A percentile compares a stretch with the other conserved stretches of the same genome.
These are phyloP conservation scores for Trissonchulus sp. DNA, from an alignment of 2,888 invertebrate species.

Conservation along the genomic window DNA sequence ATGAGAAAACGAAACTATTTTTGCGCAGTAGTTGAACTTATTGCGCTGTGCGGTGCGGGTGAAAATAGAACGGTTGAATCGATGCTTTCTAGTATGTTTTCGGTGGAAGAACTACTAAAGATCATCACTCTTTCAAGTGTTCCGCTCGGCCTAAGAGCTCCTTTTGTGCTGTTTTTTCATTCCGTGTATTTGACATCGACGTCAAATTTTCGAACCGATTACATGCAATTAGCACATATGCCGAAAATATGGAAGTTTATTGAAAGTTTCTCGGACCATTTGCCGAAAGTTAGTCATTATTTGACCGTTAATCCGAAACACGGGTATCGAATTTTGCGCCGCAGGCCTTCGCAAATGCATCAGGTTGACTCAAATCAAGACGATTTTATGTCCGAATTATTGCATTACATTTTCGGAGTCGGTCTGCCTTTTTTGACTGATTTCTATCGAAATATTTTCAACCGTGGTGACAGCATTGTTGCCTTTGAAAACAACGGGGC, in stretches of 20 bases:
- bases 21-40: conserved; percentile 47
- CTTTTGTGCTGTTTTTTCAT: conserved; percentile 51
- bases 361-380: background rate
- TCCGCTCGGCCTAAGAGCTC: conserved; percentile 49
- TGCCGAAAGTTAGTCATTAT: background rate
- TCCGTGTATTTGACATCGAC: conserved; percentile 51
- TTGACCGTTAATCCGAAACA: too few species aligned
- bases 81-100: conserved; percentile 54
- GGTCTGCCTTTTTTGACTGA: conserved; percentile 51
- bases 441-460: conserved; percentile 50
- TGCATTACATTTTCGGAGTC: conserved; percentile 52
- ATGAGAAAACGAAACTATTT: conserved; percentile 17
- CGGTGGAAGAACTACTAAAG: conserved; percentile 49
- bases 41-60: conserved; percentile 53
- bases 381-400: conserved; percentile 25
- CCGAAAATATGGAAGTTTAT: conserved; percentile 26
- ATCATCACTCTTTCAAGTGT: conserved; percentile 48
- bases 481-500: background rate
- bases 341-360: conserved; percentile 26
- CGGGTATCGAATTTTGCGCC: conserved; percentile 8
- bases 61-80: conserved; percentile 54
- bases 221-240: conserved; percentile 37
- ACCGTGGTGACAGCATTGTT: conserved; percentile 23
- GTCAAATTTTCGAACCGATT: conserved; percentile 47
- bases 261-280: background rate